phyloP scores from a whole-genome alignment of 2,797 vertebrate species.

The Sebastes baramenuke region DNA sequence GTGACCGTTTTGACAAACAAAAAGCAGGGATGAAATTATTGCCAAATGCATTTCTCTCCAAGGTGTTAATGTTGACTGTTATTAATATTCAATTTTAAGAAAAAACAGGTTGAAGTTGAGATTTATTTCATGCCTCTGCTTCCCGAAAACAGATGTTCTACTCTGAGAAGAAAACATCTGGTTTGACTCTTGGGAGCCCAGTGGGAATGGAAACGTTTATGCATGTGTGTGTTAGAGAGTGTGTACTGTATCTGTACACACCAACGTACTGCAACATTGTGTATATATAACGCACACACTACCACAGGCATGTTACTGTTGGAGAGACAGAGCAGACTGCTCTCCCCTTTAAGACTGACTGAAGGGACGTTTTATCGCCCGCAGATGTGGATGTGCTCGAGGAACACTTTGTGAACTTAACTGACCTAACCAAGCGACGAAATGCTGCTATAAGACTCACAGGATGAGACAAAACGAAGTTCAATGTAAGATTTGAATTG shows the following conservation, averaged over 20 bases:
- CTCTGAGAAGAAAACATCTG: slow-evolving; percentile 40
- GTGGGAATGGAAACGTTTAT: background rate
- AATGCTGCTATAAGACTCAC: background rate
- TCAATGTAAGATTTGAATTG: background rate
- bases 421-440: background rate
- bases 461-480: background rate
- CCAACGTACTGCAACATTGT: background rate
- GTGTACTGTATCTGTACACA: background rate
- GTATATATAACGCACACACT: background rate
- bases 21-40: background rate
- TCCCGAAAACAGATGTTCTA: background rate
- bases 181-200: background rate
- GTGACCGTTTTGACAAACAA: background rate
- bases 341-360: slow-evolving; percentile 46
- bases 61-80: background rate
- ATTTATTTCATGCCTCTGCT: background rate
- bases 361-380: background rate
- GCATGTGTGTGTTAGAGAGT: background rate
- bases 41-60: background rate
- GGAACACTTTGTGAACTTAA: background rate
- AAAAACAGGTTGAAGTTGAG: background rate
- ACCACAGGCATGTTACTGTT: background rate
- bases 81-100: background rate
- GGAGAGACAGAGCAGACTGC: background rate
- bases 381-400: slow-evolving; percentile 27